Evolutionary conservation across 2,888 invertebrate species (phyloP), one percentile per base, ranked within the genome.

Genomic region (Bombyx huttoni): DNA sequence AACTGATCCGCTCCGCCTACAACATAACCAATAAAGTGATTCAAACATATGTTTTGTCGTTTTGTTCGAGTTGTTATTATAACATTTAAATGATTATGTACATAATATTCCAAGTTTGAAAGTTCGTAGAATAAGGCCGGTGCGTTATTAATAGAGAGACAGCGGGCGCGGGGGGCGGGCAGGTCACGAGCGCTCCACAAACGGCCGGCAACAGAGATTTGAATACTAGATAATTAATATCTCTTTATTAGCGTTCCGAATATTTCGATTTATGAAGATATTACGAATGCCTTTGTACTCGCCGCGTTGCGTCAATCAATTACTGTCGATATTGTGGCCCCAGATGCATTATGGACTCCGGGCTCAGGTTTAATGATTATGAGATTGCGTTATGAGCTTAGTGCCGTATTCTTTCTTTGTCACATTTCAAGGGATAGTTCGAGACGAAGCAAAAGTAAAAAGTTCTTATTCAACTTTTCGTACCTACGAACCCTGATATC

Each of bases 221-320:
- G 86, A 84, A 85, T 86, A 86, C 82, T 82, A 83, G 86, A 87
- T 87, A 87, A 87, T 87, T 85, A 86, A 86, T 87, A 87, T 85
- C 80, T 80, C 86, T 86, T 84, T 85, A 85, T 86, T 85, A 85
- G 79, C 82, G 75, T 69, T 67, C 72, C 81, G 77, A 82, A 80
- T 78, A 79, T 50, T 33, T 82, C 85, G 85, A 83, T 82, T 81
- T 79, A 77, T 80, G 78, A 75, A 81, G 85, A 84, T 84, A 83
- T 74, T 74, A 70, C 40, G 8, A 10, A 10, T 70, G 70, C 76
- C 69, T 83, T 84, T 85, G 85, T 74, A 75, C 59, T 61, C 61
- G 73, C 57, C 56, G 56, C 51, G 56, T 55, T 52, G 59, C 63
- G 62, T 65, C 70, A 57, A 65, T 70, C 70, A 63, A 65, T 66